Evolutionary conservation across 2,113 vertebrate genomes (phyloP), one percentile per base, ranked within the genome.

Genomic region (Lepus americanus): DNA sequence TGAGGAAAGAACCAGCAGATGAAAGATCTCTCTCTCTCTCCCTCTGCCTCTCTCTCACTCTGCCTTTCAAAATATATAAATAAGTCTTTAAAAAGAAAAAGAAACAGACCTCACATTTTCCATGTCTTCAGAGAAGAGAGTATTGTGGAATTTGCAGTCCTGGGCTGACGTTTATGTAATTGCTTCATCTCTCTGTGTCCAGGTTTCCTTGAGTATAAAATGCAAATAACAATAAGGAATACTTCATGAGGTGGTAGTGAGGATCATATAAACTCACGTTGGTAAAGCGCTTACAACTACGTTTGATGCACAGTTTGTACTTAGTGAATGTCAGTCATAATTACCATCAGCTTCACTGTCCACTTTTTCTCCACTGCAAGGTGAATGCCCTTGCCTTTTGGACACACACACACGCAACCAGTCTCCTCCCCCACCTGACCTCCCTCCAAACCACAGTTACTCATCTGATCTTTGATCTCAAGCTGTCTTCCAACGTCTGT

Each of bases 171-270:
- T 87, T 51, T 31, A 10, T 86, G 17, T 67, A 72, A 77, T 70
- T 33, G 76, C 66, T 85, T 91, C 63, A 78, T 94, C 10, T 85
- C n/a, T 63, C 88, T 90, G 59, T 88, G 55, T n/a, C 66, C 87
- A 27, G 76, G 64, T 85, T 90, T 87, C 69, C 78, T 87, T 64
- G 61, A 23, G 7, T 74, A 64, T 90, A 70, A 95, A 96, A 95
- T 81, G 12, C 19, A 92, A 86, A 82, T 79, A 70, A 44, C 55
- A 69, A 51, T 79, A 83, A 70, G 89, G 83, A 87, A 76, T 61
- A 25, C 33, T 27, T 92, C 51, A 33, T 27, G 22, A 82, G 29
- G 36, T 84, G 6, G 13, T 49, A 64, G 59, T 78, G 27, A 78
- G 49, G 69, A 33, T 59, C 53, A n/a, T 77, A 31, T 79, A 59